phyloP scores from a whole-genome alignment of 1,140 invertebrate genomes.

The Nymphalis io region DNA sequence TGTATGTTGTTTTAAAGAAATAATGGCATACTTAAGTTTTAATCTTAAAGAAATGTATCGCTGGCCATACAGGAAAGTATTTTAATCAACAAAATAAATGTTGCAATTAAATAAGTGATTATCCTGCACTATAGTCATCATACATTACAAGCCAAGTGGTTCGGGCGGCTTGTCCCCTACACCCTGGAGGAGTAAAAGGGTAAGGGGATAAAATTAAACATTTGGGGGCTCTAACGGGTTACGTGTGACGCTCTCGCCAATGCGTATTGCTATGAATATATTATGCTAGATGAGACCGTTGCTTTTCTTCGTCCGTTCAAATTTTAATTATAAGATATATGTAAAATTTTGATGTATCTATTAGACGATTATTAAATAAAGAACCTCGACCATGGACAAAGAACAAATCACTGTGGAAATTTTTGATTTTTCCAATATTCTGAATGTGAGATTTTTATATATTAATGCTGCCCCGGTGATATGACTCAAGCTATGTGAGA shows the following conservation, averaged over 20 bases:
- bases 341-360: too few relatives aligned
- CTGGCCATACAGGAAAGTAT: conserved; percentile 52
- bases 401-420: too few relatives aligned
- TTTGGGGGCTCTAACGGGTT: conserved; percentile 56
- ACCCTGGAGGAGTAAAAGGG: conserved; percentile 28
- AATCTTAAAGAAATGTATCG: not conserved
- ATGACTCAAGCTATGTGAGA: too few relatives aligned
- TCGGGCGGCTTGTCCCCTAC: conserved; percentile 31
- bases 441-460: too few relatives aligned
- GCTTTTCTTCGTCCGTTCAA: not conserved
- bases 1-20: not conserved
- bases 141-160: conserved; percentile 70
- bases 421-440: too few relatives aligned
- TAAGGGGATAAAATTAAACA: conserved; percentile 72
- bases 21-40: not conserved
- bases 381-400: too few relatives aligned
- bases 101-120: conserved; percentile 78
- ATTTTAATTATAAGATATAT: too few relatives aligned
- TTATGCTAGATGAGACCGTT: conserved; percentile 15
- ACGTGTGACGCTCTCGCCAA: conserved; percentile 29
- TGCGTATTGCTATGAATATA: conserved; percentile 9
- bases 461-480: too few relatives aligned
- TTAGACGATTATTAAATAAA: too few relatives aligned
- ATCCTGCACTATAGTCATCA: conserved; percentile 74
- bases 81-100: conserved; percentile 80